Base-by-base conservation (phyloP, 2,113 vertebrate species). In the Takifugu flavidus region DNA sequence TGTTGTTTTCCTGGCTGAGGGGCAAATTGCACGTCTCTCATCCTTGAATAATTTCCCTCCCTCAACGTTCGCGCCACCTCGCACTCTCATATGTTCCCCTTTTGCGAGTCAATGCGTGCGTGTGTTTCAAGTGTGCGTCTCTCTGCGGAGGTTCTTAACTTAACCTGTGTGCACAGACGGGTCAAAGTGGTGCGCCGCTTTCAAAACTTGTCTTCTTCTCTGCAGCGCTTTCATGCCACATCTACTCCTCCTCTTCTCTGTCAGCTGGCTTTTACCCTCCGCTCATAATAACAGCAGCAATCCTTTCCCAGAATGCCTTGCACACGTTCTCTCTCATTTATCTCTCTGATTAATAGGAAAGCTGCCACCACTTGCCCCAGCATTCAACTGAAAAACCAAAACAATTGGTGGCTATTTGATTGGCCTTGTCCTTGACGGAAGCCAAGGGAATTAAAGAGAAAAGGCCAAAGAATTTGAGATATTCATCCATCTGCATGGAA, bases 281-380 rank as follows among this genome's bases (percentile, higher is more conserved):
- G 62, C 77, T 86, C 65, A 80, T 72, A 72, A 68, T 49, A 69
- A 54, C 62, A 34, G 34, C 55, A 65, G 63, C 65, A 52, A 72
- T 70, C 63, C 83, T 80, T 86, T 90, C 82, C 87, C 75, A 60
- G 76, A 70, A 78, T 15, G 31, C 72, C 65, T 73, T 72, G 65
- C 67, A 65, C 65, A 54, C 78, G 77, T 68, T 50, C 59, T 70
- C 61, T 61, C 56, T 67, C 63, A 78, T 88, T 79, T 82, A 70
- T 85, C 67, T 86, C 59, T 67, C 74, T 84, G 79, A 84, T 86
- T 86, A 87, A 85, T 86, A 82, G 79, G 69, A 84, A 77, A 78
- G 69, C 76, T 60, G 57, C 52, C 70, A 77, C 78, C 81, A 25
- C 34, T 50, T 84, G 78, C 70, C 62, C 57, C 66, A 70, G 59